These are phyloP conservation scores for rabbit (Oryctolagus cuniculus) DNA, from an alignment of 2,113 vertebrate species.

Conservation along the genomic window DNA sequence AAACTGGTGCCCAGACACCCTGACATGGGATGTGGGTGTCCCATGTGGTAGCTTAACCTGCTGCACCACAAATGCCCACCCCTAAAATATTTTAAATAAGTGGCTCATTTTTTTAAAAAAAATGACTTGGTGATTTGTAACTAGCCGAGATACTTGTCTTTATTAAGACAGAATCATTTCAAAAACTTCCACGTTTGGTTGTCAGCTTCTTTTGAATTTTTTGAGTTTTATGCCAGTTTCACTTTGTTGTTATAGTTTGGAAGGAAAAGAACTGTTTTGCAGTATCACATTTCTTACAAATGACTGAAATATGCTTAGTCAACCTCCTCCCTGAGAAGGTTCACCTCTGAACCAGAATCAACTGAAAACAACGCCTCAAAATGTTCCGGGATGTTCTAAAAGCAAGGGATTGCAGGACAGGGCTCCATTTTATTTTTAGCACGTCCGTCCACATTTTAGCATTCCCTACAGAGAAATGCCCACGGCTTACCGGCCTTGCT, in stretches of 20 bases:
- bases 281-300: conserved; percentile 62
- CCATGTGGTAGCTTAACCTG: no score
- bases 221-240: neutral
- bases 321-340: conserved; percentile 25
- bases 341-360: conserved; percentile 69
- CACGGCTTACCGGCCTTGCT: neutral
- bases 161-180: conserved; percentile 10
- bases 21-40: no score
- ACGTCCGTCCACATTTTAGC: neutral
- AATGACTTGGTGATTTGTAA: neutral
- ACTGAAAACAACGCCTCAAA: conserved; percentile 43
- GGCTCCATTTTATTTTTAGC: conserved; percentile 18
- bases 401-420: conserved; percentile 31
- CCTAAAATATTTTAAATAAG: neutral
- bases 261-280: conserved; percentile 29
- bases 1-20: no score
- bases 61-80: no score
- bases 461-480: conserved; percentile 55
- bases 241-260: conserved; percentile 3
- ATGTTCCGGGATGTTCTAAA: conserved; percentile 30
- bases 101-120: neutral
- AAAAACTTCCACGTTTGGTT: neutral
- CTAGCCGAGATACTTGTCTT: neutral
- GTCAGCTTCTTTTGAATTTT: neutral
- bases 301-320: conserved; percentile 56